Base-by-base conservation (phyloP, 1,140 invertebrate species). In the Coptotermes formosanus region DNA sequence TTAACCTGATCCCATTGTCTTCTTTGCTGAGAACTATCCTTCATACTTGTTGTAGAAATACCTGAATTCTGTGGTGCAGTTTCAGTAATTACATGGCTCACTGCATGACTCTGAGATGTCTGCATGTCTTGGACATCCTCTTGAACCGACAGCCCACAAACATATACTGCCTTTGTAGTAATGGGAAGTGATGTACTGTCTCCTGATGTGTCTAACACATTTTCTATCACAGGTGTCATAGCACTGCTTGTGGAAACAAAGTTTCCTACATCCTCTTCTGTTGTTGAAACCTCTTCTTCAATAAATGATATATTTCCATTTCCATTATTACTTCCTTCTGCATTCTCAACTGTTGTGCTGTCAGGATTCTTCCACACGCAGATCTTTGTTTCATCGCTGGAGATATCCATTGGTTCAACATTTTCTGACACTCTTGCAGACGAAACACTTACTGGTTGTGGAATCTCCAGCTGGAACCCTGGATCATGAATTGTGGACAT, bases 41-140 rank as follows among this genome's bases (percentile, higher is more conserved):
- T 38, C 59, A 45, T n/a, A 84, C 83, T 55, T 55, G 83, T 84
- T 38, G 83, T 84, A 52, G 83, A 84, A 84, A 84, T 84, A 12
- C 83, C 83, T 32, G 83, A 84, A 52, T 45, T 84, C 52, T 84
- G 30, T 44, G 83, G 48, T 84, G 43, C 83, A 84, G 30, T 25
- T 59, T 32, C 52, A 55, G 14, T 23, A 7, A 59, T 8, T 84
- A 9, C 16, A 32, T 45, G 25, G 19, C 7, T n/a, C 30, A 3
- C 48, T 84, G 25, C 7, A 16, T 59, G 1, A 25, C 64, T 75
- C n/a, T 75, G 64, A 75, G 64, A 75, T 9, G 64, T 75, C 7
- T 75, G 25, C 64, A 75, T 75, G 64, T 75, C 64, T 75, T 75
- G 64, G 14, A 75, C 64, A 75, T 30, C 14, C 8, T 30, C n/a